phyloP scores from a whole-genome alignment of 1,140 invertebrate species.

The Magallana angulata region DNA sequence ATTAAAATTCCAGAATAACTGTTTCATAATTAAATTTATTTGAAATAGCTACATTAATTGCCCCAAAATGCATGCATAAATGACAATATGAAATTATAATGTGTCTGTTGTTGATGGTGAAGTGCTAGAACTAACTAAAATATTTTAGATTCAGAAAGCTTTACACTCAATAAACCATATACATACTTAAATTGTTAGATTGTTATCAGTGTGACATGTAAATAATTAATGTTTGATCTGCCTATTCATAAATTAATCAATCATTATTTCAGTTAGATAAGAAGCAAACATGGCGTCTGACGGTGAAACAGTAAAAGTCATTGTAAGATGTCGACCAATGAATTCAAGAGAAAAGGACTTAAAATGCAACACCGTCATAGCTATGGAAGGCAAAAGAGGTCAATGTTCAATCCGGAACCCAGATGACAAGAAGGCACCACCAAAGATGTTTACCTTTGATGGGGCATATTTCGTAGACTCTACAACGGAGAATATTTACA shows the following conservation, averaged over 20 bases:
- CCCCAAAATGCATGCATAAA: no score
- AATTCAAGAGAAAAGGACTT: conserved; percentile 87
- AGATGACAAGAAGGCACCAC: conserved; percentile 82
- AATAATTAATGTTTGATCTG: no score
- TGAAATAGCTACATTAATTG: no score
- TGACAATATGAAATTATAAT: no score
- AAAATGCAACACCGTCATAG: conserved; percentile 88
- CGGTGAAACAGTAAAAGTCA: conserved; percentile 92
- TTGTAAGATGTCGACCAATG: conserved; percentile 94
- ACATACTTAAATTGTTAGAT: no score
- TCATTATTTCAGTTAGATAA: neutral
- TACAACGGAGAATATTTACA: conserved; percentile 85
- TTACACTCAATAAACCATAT: no score
- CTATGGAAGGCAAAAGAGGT: conserved; percentile 84
- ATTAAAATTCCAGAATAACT: no score
- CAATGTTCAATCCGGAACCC: conserved; percentile 84
- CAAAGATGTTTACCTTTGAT: conserved; percentile 89
- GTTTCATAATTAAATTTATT: no score
- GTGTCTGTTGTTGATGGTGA: no score
- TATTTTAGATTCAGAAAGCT: no score
- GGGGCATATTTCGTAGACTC: conserved; percentile 84
- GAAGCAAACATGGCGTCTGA: conserved; percentile 66
- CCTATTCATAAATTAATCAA: neutral
- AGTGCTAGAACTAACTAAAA: no score
- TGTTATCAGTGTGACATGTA: no score